phyloP scores from a whole-genome alignment of 2,888 invertebrate genomes.

The Plutella xylostella region DNA sequence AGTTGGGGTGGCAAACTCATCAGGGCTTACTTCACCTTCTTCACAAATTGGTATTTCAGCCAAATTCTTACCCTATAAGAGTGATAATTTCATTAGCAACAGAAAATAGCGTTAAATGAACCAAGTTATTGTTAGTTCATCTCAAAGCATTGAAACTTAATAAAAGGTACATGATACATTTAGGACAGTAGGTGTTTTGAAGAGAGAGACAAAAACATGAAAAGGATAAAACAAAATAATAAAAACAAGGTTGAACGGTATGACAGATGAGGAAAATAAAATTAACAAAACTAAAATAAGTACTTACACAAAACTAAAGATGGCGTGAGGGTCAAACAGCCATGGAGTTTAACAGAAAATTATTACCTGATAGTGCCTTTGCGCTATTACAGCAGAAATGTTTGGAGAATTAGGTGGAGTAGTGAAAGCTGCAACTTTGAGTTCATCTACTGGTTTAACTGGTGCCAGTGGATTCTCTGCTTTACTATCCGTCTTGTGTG shows the following conservation, averaged over 20 bases:
- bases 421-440: slow-evolving; percentile 54
- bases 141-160: neutral
- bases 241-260: slow-evolving; percentile 17
- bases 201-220: neutral
- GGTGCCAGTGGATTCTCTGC: slow-evolving; percentile 45
- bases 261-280: slow-evolving; percentile 5
- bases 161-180: neutral
- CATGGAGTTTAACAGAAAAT: slow-evolving; percentile 22
- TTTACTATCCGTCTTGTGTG: slow-evolving; percentile 65
- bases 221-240: slow-evolving; percentile 18
- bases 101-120: slow-evolving; percentile 4
- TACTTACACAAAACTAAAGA: slow-evolving; percentile 41
- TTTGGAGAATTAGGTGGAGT: slow-evolving; percentile 83
- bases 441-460: slow-evolving; percentile 62
- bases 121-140: neutral
- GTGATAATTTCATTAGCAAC: too few species aligned
- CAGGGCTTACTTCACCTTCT: slow-evolving; percentile 72
- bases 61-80: slow-evolving; percentile 63
- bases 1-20: slow-evolving; percentile 68
- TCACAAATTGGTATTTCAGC: slow-evolving; percentile 75
- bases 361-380: slow-evolving; percentile 71
- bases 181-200: neutral
- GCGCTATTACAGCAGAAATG: slow-evolving; percentile 73
- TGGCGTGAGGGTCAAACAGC: neutral
- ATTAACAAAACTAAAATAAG: slow-evolving; percentile 39